A percentile compares a stretch with the other conserved stretches of the same genome.
Evolutionary conservation across 1,140 invertebrate genomes (phyloP).

Genomic region (Oscheius sp.): DNA sequence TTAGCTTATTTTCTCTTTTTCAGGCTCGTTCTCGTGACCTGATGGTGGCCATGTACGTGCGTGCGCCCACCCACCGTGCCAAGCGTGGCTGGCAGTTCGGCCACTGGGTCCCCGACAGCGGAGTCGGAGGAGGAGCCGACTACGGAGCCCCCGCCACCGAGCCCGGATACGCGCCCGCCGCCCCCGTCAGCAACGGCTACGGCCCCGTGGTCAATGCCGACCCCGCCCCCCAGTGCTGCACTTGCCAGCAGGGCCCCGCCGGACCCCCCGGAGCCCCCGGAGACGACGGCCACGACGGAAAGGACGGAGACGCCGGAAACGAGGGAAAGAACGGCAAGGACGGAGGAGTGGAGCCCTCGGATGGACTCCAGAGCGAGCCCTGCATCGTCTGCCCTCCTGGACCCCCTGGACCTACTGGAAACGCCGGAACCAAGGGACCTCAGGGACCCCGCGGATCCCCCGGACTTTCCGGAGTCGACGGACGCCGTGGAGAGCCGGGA

Average conservation of each 20-base stretch:
- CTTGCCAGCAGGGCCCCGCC: constrained; percentile 45
- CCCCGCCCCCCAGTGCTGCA: constrained; percentile 42
- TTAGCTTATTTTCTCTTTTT: not conserved
- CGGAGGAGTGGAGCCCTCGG: constrained; percentile 29
- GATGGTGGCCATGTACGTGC: constrained; percentile 3
- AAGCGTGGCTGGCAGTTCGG: constrained; percentile 47
- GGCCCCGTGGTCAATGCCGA: constrained; percentile 45
- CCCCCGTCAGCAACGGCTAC: constrained; percentile 31
- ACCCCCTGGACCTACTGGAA: constrained; percentile 36
- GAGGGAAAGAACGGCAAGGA: constrained; percentile 38
- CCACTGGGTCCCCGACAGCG: constrained; percentile 45
- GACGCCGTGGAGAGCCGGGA: constrained; percentile 41
- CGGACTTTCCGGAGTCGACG: constrained; percentile 39
- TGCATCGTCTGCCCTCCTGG: constrained; percentile 48
- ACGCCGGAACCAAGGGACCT: constrained; percentile 43
- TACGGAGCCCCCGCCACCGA: constrained; percentile 12
- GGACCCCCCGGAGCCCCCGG: constrained; percentile 39
- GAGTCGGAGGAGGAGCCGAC: constrained; percentile 41
- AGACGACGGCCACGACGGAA: constrained; percentile 44
- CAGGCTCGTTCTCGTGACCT: constrained; percentile 33
- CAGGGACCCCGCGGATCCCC: constrained; percentile 42
- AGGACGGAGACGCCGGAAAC: constrained; percentile 38
- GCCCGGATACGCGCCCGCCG: constrained; percentile 1
- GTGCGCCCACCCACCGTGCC: constrained; percentile 4
- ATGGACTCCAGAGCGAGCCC: constrained; percentile 38